Base-by-base conservation (phyloP, 2,797 vertebrate genomes). In the Intellagama lesueurii region DNA sequence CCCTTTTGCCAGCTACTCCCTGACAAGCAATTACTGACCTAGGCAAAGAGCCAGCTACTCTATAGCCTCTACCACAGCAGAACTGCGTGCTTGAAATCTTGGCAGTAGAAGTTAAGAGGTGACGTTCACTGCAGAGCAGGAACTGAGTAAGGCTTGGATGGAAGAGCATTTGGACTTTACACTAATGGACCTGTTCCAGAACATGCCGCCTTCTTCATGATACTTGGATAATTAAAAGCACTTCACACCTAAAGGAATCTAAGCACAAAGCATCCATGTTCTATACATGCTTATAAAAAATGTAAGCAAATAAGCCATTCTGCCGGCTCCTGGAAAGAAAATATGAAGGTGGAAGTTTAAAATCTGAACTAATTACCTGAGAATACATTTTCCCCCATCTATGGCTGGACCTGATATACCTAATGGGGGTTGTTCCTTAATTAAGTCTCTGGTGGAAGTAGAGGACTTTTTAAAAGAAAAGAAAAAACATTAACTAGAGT, bases 381-480 rank as follows among this genome's bases (percentile, higher is more conserved):
- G 88, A 90, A 0, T 72, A 70, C 7, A 8, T 70, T 44, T 16
- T 85, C 85, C 40, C 76, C 40, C 60, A 11, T 47, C 35, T 80
- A 49, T 78, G 24, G 68, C 17, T 85, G 75, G 91, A 91, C 87
- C 80, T 92, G 24, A 47, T 80, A 40, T 78, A 75, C 52, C 3
- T 91, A 81, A 86, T 52, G 75, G 32, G 4, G 91, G 7, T 7
- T 72, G 85, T 76, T 35, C 77, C 84, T 52, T 7, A 89, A 40
- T 79, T 87, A 91, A 93, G 93, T 78, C 30, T 81, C 1, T 32
- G 84, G 5, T 88, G 75, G 90, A 90, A 92, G 1, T 8, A 81
- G 56, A 91, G 87, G 19, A 60, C 0, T 73, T 79, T 81, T 32
- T 87, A 60, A 64, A 82, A 17, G n/a, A 87, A 24, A 3, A 40